phyloP scores from a whole-genome alignment of 2,888 invertebrate species.

The Tupiocoris notatus region DNA sequence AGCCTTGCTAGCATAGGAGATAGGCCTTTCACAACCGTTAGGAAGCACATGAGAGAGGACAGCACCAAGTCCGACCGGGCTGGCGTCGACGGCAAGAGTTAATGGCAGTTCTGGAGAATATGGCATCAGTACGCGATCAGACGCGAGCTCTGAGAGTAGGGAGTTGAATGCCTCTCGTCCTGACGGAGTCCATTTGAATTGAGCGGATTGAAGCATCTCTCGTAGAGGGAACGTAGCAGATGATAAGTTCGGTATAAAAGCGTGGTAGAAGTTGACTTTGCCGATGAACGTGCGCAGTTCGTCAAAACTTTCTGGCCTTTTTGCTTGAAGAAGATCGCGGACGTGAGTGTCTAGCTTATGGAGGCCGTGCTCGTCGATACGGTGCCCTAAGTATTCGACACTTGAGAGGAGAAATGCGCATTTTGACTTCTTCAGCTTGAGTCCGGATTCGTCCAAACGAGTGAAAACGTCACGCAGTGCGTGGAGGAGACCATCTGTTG shows the following conservation, averaged over 20 bases:
- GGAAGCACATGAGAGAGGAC: slow-evolving; percentile 51
- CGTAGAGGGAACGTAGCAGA: neutral
- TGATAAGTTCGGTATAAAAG: slow-evolving; percentile 1
- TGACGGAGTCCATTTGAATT: slow-evolving; percentile 49
- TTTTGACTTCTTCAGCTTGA: neutral
- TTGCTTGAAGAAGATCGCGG: slow-evolving; percentile 9
- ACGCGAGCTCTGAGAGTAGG: slow-evolving; percentile 49
- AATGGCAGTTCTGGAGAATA: slow-evolving; percentile 50
- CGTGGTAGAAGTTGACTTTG: slow-evolving; percentile 14
- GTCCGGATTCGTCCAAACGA: neutral
- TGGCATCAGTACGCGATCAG: slow-evolving; percentile 44
- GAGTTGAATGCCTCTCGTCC: slow-evolving; percentile 49
- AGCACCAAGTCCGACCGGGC: slow-evolving; percentile 32
- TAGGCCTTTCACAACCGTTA: slow-evolving; percentile 53
- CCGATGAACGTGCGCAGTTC: slow-evolving; percentile 8
- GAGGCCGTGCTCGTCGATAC: slow-evolving; percentile 1
- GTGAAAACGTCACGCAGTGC: neutral
- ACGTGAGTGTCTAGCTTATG: slow-evolving; percentile 18
- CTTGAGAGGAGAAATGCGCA: slow-evolving; percentile 7
- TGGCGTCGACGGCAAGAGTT: slow-evolving; percentile 51
- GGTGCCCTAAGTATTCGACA: neutral
- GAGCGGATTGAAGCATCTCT: slow-evolving; percentile 14
- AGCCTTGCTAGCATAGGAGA: slow-evolving; percentile 53
- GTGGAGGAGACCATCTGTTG: neutral
- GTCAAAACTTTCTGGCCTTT: neutral